These are phyloP conservation scores for Acrobeloides nanus DNA, from an alignment of 2,888 invertebrate genomes.

Conservation along the genomic window DNA sequence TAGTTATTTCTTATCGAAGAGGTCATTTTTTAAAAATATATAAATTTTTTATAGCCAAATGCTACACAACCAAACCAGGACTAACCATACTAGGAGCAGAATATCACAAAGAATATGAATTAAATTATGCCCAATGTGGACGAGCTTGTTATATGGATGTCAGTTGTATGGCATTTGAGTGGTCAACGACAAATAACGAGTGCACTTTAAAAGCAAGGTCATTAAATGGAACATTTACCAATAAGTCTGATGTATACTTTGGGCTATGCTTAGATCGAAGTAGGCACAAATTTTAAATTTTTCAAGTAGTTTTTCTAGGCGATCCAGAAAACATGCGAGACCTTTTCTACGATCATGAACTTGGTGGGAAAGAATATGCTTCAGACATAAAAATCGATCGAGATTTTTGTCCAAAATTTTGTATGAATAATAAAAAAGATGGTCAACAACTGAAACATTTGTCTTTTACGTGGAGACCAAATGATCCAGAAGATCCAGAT, in stretches of 20 bases:
- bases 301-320: no score
- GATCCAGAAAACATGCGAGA: no score
- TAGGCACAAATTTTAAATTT: no score
- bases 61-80: constrained; percentile 30
- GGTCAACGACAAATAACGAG: constrained; percentile 20
- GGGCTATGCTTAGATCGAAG: constrained; percentile 32
- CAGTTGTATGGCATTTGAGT: constrained; percentile 36
- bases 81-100: constrained; percentile 29
- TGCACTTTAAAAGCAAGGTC: constrained; percentile 33
- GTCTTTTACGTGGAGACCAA: constrained; percentile 29
- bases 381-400: constrained; percentile 16
- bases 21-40: no score
- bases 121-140: constrained; percentile 24
- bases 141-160: constrained; percentile 22
- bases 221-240: constrained; percentile 29
- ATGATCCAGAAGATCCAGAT: constrained; percentile 18
- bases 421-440: no score
- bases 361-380: constrained; percentile 19
- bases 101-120: constrained; percentile 29
- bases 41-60: constrained; percentile 24
- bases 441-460: constrained; percentile 13
- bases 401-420: constrained; percentile 21
- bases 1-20: no score
- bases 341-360: constrained; percentile 31
- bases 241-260: constrained; percentile 19